Percentiles rank a stretch among this genome's conserved stretches.
Evolutionary conservation across 1,140 invertebrate species (phyloP).

Genomic region (Magallana angulata): DNA sequence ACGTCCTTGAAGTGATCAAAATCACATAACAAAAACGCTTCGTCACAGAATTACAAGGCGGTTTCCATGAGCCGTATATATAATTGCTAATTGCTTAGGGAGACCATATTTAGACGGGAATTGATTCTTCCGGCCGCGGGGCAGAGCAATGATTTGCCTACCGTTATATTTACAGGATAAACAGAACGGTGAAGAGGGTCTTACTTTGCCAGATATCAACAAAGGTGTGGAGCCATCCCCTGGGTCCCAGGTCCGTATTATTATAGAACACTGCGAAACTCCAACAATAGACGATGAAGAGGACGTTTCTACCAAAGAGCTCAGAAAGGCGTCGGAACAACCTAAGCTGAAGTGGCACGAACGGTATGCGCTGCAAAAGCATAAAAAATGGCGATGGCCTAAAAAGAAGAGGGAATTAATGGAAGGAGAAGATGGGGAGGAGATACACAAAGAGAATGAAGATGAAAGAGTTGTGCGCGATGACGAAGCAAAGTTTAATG

Average conservation of each 20-base stretch:
- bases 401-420: background rate
- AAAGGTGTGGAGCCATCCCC: background rate
- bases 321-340: background rate
- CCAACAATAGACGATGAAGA: background rate
- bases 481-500: background rate
- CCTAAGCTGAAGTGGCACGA: constrained; percentile 7
- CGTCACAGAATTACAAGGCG: no score
- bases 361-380: background rate
- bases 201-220: background rate
- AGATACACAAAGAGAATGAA: background rate
- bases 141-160: no score
- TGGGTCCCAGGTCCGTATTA: background rate
- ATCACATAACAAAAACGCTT: no score
- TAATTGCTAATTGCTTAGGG: no score
- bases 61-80: no score
- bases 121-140: no score
- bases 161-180: background rate
- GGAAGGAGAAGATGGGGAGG: background rate
- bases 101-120: no score
- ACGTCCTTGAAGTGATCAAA: background rate
- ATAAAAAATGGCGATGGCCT: background rate
- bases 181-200: background rate
- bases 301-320: background rate
- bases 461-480: background rate
- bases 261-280: constrained; percentile 1